Percentiles rank a stretch among this genome's conserved stretches.
These are phyloP conservation scores for Lasiommata megera DNA, from an alignment of 2,888 invertebrate genomes.

Conservation along the genomic window DNA sequence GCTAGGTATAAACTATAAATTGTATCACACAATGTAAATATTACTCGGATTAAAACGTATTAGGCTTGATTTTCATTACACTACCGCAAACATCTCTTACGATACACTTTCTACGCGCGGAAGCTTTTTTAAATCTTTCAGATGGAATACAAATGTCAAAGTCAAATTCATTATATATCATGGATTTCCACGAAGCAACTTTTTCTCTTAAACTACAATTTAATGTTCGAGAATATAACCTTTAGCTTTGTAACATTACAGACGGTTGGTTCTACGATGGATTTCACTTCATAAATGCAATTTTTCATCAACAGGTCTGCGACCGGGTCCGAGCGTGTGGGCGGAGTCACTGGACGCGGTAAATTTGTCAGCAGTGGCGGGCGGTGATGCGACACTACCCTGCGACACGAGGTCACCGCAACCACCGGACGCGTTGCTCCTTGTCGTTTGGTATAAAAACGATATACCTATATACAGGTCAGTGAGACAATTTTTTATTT, in stretches of 20 bases:
- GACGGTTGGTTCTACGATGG: neutral
- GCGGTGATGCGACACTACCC: constrained; percentile 90
- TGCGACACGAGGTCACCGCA: constrained; percentile 91
- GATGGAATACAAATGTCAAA: too few relatives aligned
- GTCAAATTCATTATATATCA: too few relatives aligned
- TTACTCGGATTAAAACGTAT: too few relatives aligned
- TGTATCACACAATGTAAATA: too few relatives aligned
- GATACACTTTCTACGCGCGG: too few relatives aligned
- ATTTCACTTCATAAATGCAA: neutral
- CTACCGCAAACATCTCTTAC: too few relatives aligned
- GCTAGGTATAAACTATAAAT: too few relatives aligned
- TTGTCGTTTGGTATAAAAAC: constrained; percentile 96
- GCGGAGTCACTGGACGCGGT: constrained; percentile 80
- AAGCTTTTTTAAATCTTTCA: too few relatives aligned
- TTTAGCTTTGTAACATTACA: neutral
- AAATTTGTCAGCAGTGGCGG: constrained; percentile 87
- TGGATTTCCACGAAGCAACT: too few relatives aligned
- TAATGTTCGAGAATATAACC: too few relatives aligned
- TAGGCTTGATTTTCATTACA: too few relatives aligned
- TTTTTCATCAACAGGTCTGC: constrained; percentile 57
- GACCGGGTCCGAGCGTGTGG: constrained; percentile 51
- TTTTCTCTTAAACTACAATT: too few relatives aligned
- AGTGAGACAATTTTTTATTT: neutral
- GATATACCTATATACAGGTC: constrained; percentile 89
- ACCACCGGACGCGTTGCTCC: constrained; percentile 89